Base-by-base conservation (phyloP, 1,140 invertebrate genomes). In the Popillia japonica region DNA sequence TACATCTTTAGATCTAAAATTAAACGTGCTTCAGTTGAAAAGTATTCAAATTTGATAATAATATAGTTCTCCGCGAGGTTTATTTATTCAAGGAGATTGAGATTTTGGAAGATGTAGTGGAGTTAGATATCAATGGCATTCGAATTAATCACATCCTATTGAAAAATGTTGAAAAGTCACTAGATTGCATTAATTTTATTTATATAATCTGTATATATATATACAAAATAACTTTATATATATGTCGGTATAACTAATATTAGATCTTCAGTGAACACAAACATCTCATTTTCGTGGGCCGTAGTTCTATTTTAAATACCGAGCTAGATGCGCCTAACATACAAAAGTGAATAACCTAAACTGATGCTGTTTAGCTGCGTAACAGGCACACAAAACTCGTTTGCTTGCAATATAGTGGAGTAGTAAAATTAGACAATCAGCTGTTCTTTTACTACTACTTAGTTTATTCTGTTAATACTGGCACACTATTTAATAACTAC, bases 331-430 rank as follows among this genome's bases (percentile, higher is more conserved):
- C 59, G 59, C 6, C 17, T n/a, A 55, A 17, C 48, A 17, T 7
- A 68, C 72, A 74, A 74, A 34, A 40, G 72, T 74, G 72, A 74
- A 74, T 74, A 74, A 74, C 72, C 72, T 74, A 74, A 74, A 74
- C 27, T 20, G 9, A 55, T 17, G 14, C 14, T 74, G 17, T 20
- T 14, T 40, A 74, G 20, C 64, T 11, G 20, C 40, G 48, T 68
- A 64, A 74, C 17, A 3, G 8, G 40, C 40, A 74, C 34, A 74
- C 72, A 74, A 74, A 74, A 41, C 20, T 23, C 22, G 61, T 27
- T 23, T 34, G 61, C 61, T 68, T 68, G 22, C 61, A 68, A 22
- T 34, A 68, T 27, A 23, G 61, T 68, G 9, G 20, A 17, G 61
- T 64, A 64, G 61, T 68, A 68, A 68, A 68, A 68, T 68, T 68